These are phyloP conservation scores for Macheiramphus alcinus DNA, from an alignment of 2,113 vertebrate species.

Conservation along the genomic window DNA sequence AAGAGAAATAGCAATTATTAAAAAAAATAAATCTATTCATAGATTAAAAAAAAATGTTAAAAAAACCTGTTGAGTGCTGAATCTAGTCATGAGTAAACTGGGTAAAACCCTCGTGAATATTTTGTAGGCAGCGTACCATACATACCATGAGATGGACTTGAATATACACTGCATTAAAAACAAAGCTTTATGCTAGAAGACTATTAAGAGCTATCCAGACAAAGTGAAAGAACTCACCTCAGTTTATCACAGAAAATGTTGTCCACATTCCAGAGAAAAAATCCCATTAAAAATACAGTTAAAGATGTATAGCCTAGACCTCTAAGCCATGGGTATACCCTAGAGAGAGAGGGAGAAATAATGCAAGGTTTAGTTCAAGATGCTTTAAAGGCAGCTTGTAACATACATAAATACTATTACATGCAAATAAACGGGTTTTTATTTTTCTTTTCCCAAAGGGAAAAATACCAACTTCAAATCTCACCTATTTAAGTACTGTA, in stretches of 20 bases:
- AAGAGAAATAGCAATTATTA: background rate
- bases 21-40: background rate
- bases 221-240: constrained; percentile 75
- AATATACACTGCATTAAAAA: background rate
- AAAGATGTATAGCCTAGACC: constrained; percentile 90
- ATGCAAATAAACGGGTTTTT: background rate
- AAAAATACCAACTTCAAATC: background rate
- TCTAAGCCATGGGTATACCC: constrained; percentile 95
- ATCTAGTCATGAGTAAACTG: background rate
- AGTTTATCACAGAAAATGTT: constrained; percentile 92
- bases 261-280: constrained; percentile 96
- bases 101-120: background rate
- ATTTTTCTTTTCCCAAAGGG: background rate
- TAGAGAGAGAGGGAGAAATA: constrained; percentile 51
- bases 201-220: background rate
- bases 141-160: background rate
- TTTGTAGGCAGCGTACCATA: background rate
- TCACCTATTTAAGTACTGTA: background rate
- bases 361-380: background rate
- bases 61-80: background rate
- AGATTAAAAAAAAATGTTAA: background rate
- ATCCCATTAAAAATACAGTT: constrained; percentile 90
- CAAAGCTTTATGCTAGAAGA: background rate
- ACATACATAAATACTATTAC: background rate
- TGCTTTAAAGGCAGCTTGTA: background rate